Evolutionary conservation across 1,140 invertebrate species (phyloP), one percentile per base, ranked within the genome.

Genomic region (Vanessa atalanta): DNA sequence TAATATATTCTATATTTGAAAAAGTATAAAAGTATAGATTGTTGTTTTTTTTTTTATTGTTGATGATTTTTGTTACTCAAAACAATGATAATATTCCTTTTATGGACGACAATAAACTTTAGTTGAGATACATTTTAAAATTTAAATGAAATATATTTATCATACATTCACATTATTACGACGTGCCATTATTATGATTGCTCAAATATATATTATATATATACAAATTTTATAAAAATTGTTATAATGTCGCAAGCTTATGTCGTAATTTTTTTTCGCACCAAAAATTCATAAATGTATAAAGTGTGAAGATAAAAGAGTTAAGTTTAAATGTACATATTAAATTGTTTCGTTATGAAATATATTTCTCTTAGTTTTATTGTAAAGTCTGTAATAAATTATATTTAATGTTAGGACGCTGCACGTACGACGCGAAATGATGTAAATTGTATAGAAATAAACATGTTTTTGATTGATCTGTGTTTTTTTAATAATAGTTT

Each of bases 361-460:
- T 78, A 71, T 55, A 55, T 79, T 81, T 83, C 73, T 66, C 79
- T 82, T 82, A 77, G 72, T 83, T 85, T 86, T 83, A 83, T 82
- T 88, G 83, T 90, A 86, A 85, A 89, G 79, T 83, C 78, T 83
- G 77, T 80, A 79, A 80, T 83, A 78, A 83, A 83, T 71, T 79
- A 79, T 83, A 83, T 77, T 74, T 79, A 70, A 70, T 73, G 57
- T 78, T 86, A 87, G 82, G 79, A 82, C 76, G 82, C 83, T 87
- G 87, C 87, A 90, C 84, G 80, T 76, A 79, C 81, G 78, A 83
- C 81, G 86, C 83, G 79, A 84, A 79, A 73, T 31, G 23, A 81
- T 90, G 89, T 91, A 90, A 83, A 89, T 90, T 92, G 86, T 91
- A 89, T 90, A 90, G 88, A 87, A 88, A 90, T 90, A 91, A 91